phyloP scores from a whole-genome alignment of 2,113 vertebrate species.

The Dromas ardeola region DNA sequence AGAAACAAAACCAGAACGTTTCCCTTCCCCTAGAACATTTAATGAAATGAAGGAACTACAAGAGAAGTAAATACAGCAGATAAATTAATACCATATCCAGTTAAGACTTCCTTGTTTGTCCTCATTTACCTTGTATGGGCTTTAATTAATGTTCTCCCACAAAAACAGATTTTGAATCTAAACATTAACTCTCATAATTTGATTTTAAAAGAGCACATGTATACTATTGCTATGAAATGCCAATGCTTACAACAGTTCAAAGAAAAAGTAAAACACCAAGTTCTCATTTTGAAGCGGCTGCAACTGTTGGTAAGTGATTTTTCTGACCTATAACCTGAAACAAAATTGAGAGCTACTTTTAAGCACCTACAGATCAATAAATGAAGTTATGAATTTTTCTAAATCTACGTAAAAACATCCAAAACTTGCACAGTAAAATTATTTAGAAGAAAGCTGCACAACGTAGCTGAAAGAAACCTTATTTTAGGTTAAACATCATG shows the following conservation, averaged over 20 bases:
- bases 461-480: background rate
- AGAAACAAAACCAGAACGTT: background rate
- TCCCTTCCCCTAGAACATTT: background rate
- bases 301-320: background rate
- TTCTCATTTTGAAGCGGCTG: background rate
- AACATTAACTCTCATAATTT: background rate
- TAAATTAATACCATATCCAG: background rate
- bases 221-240: background rate
- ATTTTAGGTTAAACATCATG: background rate
- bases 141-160: background rate
- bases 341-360: background rate
- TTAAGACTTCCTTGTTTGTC: background rate
- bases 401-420: background rate
- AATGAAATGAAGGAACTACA: background rate
- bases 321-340: background rate
- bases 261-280: background rate
- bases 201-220: background rate
- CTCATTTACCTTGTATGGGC: background rate
- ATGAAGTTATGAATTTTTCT: background rate
- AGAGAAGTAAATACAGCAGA: background rate
- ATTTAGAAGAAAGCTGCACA: background rate
- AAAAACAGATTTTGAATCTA: background rate
- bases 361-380: background rate
- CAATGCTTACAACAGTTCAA: background rate
- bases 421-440: background rate